Evolutionary conservation across 1,140 invertebrate genomes (phyloP), one percentile per base, ranked within the genome.

Genomic region (Scaptomyza graminum): DNA sequence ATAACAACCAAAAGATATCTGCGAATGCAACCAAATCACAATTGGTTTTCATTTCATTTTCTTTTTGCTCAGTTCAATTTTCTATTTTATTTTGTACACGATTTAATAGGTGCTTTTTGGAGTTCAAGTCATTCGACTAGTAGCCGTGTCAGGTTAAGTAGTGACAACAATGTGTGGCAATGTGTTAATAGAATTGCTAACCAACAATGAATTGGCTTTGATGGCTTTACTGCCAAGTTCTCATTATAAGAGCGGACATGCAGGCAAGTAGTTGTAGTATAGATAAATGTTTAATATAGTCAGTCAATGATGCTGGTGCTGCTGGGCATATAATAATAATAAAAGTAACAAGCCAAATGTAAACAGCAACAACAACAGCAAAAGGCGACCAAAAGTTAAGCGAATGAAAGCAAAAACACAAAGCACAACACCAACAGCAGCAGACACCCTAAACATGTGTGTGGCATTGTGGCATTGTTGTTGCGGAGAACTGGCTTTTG

Each of bases 341-440:
- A 68, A 56, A 68, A 68, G 62, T 68, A 61, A 68, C 56, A 68
- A 68, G 55, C 55, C 12, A 57, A 73, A 71, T 54, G 61, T 67
- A 79, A 75, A 74, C 71, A 69, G 66, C 66, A 79, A 79, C 74
- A 65, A 57, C 39, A 75, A 74, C 71, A 69, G 66, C 66, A 79
- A 79, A 75, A 65, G 66, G 44, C 72, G 73, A 63, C 61, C 57
- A 52, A 74, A 79, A 79, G 76, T 83, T 76, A 83, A 71, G 78
- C 63, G 81, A 84, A 61, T 77, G 74, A 74, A 84, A 77, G 76
- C 77, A 56, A 74, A 74, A 59, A 78, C 55, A 83, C 79, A 85
- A 77, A 69, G 66, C 54, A 56, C 54, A 67, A 52, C 55, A 44
- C 28, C 37, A 11, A 18, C 16, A 60, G 22, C 39, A 25, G 52